phyloP scores from a whole-genome alignment of 1,140 invertebrate genomes.

The Drosophila subobscura region DNA sequence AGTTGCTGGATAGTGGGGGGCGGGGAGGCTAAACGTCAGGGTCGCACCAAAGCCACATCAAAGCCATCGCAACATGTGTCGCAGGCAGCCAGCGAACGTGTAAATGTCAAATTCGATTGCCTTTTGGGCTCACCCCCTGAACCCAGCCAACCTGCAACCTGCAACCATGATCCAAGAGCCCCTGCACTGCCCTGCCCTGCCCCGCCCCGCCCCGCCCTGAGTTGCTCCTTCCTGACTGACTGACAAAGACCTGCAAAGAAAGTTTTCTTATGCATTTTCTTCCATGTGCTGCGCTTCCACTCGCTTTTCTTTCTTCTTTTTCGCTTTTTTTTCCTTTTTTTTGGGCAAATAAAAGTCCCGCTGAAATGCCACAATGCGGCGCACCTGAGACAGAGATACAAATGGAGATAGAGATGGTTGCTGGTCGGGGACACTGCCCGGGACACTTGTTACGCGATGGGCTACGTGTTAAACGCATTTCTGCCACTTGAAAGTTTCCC shows the following conservation, averaged over 20 bases:
- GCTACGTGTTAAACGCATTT: constrained; percentile 73
- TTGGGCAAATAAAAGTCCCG: constrained; percentile 61
- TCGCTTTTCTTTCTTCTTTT: constrained; percentile 14
- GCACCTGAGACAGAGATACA: constrained; percentile 54
- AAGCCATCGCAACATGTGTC: constrained; percentile 46
- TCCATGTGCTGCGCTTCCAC: not conserved
- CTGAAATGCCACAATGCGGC: constrained; percentile 58
- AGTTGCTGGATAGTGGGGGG: not conserved
- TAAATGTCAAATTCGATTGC: constrained; percentile 61
- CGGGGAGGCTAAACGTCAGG: constrained; percentile 33
- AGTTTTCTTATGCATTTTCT: constrained; percentile 45
- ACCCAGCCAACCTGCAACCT: no score
- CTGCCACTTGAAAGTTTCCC: constrained; percentile 63
- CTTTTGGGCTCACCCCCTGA: not conserved
- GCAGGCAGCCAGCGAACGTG: constrained; percentile 39
- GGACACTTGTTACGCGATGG: constrained; percentile 56
- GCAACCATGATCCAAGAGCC: no score
- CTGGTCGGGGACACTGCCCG: constrained; percentile 19
- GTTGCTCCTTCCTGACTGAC: no score
- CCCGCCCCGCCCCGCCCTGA: no score
- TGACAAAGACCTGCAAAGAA: constrained; percentile 15
- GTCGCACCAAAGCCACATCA: not conserved
- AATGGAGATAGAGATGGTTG: constrained; percentile 14
- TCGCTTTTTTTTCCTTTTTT: constrained; percentile 13
- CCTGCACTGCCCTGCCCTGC: not conserved